Evolutionary conservation across 2,113 vertebrate species (phyloP).

Genomic region (Catagonus wagneri): DNA sequence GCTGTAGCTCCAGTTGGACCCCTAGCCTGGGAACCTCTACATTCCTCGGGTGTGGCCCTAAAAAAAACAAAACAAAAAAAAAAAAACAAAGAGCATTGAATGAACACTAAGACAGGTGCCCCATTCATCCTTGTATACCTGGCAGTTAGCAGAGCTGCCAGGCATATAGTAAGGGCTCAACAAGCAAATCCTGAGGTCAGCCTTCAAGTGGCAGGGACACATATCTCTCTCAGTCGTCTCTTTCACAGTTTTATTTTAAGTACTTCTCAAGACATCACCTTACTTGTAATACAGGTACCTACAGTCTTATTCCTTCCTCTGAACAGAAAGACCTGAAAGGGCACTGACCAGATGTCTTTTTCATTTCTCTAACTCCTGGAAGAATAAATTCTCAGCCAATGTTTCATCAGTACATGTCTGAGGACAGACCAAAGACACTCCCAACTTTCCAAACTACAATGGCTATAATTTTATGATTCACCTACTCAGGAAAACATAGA

Average conservation of each 20-base stretch:
- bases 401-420: background rate
- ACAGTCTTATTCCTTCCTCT: background rate
- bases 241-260: background rate
- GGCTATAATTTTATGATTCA: background rate
- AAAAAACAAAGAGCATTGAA: constrained; percentile 24
- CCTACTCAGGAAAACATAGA: background rate
- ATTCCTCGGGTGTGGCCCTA: too few species aligned
- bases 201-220: background rate
- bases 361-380: background rate
- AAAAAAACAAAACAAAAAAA: too few species aligned
- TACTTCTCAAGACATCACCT: background rate
- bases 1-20: too few species aligned
- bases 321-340: background rate
- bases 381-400: constrained; percentile 45
- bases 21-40: too few species aligned
- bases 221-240: background rate
- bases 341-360: background rate
- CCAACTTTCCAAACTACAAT: background rate
- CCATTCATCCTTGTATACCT: background rate
- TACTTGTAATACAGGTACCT: background rate
- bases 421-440: background rate
- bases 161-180: background rate
- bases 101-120: background rate
- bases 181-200: constrained; percentile 18
- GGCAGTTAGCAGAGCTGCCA: background rate